A percentile compares a stretch with the other conserved stretches of the same genome.
phyloP scores from a whole-genome alignment of 2,113 vertebrate species.

The Epinephelus moara region DNA sequence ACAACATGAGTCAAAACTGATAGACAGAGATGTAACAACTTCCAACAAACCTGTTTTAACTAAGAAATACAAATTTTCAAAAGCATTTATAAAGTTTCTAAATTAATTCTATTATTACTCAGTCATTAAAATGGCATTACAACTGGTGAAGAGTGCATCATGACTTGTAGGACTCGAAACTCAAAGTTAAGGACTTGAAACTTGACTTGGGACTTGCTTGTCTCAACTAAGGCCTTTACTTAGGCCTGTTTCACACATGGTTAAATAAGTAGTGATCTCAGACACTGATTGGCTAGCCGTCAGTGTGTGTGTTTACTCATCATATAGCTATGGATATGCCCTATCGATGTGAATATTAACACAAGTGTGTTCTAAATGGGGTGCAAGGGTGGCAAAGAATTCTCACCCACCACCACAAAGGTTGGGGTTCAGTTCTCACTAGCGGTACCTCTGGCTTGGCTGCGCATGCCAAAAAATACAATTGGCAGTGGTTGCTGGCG shows the following conservation, averaged over 20 bases:
- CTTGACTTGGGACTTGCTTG: no score
- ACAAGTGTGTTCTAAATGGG: constrained; percentile 8
- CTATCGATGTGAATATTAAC: neutral
- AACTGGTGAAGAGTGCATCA: no score
- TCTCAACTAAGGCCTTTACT: no score
- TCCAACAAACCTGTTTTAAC: no score
- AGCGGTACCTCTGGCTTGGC: neutral
- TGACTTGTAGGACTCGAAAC: no score
- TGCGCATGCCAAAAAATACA: neutral
- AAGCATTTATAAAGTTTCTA: no score
- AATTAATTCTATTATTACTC: no score
- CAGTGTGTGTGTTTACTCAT: neutral
- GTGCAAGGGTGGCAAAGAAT: neutral
- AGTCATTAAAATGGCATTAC: no score
- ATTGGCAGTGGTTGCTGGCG: constrained; percentile 3
- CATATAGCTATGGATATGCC: constrained; percentile 1
- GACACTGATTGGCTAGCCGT: neutral
- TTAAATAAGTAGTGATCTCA: neutral
- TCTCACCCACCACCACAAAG: neutral
- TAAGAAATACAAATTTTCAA: no score
- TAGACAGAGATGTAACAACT: no score
- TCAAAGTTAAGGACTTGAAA: no score
- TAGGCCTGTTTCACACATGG: neutral
- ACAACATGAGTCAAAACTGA: no score
- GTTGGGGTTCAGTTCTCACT: neutral